Percentiles rank a stretch among this genome's conserved stretches.
These are phyloP conservation scores for Chaenodraco wilsoni DNA, from an alignment of 2,797 vertebrate genomes.

Conservation along the genomic window DNA sequence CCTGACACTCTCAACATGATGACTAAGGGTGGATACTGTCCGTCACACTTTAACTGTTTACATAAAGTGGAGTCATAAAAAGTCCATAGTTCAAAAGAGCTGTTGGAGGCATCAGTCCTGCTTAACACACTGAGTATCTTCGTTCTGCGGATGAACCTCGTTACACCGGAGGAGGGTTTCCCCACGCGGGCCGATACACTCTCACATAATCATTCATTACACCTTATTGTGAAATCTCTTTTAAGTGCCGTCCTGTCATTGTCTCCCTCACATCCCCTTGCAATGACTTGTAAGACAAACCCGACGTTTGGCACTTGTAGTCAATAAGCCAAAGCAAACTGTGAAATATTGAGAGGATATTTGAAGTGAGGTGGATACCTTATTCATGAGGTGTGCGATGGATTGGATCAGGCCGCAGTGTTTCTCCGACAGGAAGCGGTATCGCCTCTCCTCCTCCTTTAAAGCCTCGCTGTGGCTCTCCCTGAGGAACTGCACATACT, in stretches of 20 bases:
- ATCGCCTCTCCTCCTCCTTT: constrained; percentile 93
- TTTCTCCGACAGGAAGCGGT: constrained; percentile 95
- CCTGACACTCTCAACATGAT: not conserved
- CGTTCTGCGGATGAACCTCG: not conserved
- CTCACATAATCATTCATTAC: constrained; percentile 27
- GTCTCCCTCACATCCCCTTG: not conserved
- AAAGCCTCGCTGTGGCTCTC: constrained; percentile 89
- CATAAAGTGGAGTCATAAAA: constrained; percentile 24
- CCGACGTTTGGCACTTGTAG: not conserved
- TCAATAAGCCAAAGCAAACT: constrained; percentile 15
- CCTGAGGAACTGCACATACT: constrained; percentile 87
- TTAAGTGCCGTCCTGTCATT: not conserved
- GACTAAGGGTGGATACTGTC: not conserved
- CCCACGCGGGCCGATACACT: not conserved
- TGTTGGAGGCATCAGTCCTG: not conserved
- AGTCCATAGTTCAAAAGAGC: constrained; percentile 46
- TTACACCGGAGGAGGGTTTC: constrained; percentile 14
- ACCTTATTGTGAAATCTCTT: constrained; percentile 16
- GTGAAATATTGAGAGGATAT: constrained; percentile 10
- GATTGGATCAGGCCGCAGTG: constrained; percentile 84
- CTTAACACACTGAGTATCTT: constrained; percentile 3
- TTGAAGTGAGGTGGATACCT: constrained; percentile 66
- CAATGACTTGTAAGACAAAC: constrained; percentile 1
- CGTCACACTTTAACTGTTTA: constrained; percentile 3
- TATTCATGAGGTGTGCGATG: constrained; percentile 77